Percentiles rank a stretch among this genome's conserved stretches.
These are phyloP conservation scores for Chelmon rostratus DNA, from an alignment of 2,797 vertebrate genomes.

Conservation along the genomic window DNA sequence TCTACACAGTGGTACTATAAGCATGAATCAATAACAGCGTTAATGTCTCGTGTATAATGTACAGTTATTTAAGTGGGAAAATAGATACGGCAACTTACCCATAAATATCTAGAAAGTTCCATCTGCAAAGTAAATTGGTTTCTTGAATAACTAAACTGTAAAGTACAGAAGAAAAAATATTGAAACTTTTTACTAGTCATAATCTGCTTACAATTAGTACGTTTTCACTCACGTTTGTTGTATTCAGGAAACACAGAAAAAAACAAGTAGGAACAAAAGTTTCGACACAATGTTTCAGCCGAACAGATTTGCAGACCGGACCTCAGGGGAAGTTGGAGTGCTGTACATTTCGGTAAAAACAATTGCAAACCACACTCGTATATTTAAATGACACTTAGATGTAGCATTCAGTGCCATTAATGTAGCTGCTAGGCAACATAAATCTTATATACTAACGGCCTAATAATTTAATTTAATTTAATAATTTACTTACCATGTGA, in stretches of 20 bases:
- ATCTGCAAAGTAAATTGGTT: not conserved
- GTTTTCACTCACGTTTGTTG: no score
- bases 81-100: not conserved
- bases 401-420: fast-evolving
- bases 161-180: not conserved
- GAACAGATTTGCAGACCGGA: slow-evolving; percentile 47
- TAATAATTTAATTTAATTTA: fast-evolving
- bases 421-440: fast-evolving
- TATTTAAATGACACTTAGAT: not conserved
- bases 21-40: no score
- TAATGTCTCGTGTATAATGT: no score
- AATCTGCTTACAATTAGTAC: not conserved
- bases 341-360: slow-evolving; percentile 42
- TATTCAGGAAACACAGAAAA: no score
- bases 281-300: slow-evolving; percentile 6
- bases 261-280: slow-evolving; percentile 7
- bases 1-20: not conserved
- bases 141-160: not conserved
- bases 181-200: not conserved
- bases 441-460: fast-evolving
- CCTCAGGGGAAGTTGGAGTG: not conserved
- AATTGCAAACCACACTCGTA: not conserved
- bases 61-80: not conserved
- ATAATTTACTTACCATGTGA: not conserved
- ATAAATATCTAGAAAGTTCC: not conserved